phyloP scores from a whole-genome alignment of 2,113 vertebrate species.

The Hypomesus transpacificus region DNA sequence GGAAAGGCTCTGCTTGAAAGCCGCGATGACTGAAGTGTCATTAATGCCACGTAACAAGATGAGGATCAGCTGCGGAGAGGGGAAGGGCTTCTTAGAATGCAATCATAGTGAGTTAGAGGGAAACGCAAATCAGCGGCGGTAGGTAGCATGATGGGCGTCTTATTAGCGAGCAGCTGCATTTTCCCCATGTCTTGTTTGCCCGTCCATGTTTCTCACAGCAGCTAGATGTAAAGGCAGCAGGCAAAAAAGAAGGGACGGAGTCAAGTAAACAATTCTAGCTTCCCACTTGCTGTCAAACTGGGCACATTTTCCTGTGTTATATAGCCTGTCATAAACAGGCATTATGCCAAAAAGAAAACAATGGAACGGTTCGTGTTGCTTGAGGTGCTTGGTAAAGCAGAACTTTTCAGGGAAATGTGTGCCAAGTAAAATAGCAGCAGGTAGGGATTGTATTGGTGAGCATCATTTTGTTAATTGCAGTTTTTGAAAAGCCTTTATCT shows the following conservation, averaged over 20 bases:
- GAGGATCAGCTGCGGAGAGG: conserved; percentile 89
- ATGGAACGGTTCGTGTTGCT: conserved; percentile 48
- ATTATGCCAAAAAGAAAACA: conserved; percentile 68
- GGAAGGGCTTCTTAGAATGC: conserved; percentile 87
- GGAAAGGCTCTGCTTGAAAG: conserved; percentile 97
- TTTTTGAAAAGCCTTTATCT: too few relatives aligned
- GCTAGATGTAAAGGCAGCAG: conserved; percentile 72
- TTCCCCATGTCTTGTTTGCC: conserved; percentile 68
- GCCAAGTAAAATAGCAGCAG: conserved; percentile 41
- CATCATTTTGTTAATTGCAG: conserved; percentile 48
- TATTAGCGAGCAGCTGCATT: conserved; percentile 87
- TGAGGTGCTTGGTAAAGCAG: conserved; percentile 42
- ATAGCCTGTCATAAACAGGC: conserved; percentile 72
- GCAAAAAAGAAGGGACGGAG: conserved; percentile 71
- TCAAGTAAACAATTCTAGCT: conserved; percentile 78
- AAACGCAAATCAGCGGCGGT: conserved; percentile 81
- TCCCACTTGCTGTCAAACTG: conserved; percentile 74
- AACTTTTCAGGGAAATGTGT: conserved; percentile 67
- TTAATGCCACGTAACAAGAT: conserved; percentile 98
- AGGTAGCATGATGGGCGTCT: conserved; percentile 87
- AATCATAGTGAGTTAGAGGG: conserved; percentile 87
- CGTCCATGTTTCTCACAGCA: conserved; percentile 64
- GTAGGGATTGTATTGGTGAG: conserved; percentile 33
- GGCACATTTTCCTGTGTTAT: conserved; percentile 66
- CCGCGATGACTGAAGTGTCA: conserved; percentile 98